phyloP scores from a whole-genome alignment of 2,888 invertebrate species.

The Tridacna gigas region DNA sequence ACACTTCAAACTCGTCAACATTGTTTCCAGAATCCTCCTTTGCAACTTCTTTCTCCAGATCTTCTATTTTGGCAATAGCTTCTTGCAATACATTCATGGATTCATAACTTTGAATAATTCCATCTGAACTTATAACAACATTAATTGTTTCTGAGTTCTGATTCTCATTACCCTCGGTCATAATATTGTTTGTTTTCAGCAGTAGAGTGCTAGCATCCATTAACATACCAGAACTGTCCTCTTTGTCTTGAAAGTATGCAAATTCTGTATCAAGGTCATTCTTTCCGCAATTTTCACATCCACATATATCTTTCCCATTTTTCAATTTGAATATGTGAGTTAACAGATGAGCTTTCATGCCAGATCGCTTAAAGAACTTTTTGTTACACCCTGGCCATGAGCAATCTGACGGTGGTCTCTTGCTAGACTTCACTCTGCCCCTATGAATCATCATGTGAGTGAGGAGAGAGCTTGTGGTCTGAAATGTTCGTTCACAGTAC shows the following conservation, averaged over 20 bases:
- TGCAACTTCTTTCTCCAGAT: constrained; percentile 43
- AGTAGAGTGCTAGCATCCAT: constrained; percentile 13
- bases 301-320: constrained; percentile 55
- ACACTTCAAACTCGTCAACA: background rate
- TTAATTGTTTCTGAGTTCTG: constrained; percentile 18
- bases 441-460: constrained; percentile 61
- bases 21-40: background rate
- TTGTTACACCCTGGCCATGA: constrained; percentile 53
- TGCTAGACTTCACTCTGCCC: constrained; percentile 50
- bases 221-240: background rate
- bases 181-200: background rate
- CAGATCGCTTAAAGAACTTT: constrained; percentile 48
- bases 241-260: background rate
- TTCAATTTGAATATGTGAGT: constrained; percentile 64
- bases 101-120: constrained; percentile 37
- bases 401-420: constrained; percentile 42
- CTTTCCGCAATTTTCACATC: constrained; percentile 52
- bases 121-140: constrained; percentile 28
- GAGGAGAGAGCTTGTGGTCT: constrained; percentile 59
- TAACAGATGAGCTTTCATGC: constrained; percentile 50
- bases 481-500: constrained; percentile 52
- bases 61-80: constrained; percentile 63
- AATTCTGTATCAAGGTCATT: background rate
- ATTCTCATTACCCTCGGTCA: background rate
- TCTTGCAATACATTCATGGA: constrained; percentile 60